These are phyloP conservation scores for Isoperla grammatica DNA, from an alignment of 2,888 invertebrate species.

Conservation along the genomic window DNA sequence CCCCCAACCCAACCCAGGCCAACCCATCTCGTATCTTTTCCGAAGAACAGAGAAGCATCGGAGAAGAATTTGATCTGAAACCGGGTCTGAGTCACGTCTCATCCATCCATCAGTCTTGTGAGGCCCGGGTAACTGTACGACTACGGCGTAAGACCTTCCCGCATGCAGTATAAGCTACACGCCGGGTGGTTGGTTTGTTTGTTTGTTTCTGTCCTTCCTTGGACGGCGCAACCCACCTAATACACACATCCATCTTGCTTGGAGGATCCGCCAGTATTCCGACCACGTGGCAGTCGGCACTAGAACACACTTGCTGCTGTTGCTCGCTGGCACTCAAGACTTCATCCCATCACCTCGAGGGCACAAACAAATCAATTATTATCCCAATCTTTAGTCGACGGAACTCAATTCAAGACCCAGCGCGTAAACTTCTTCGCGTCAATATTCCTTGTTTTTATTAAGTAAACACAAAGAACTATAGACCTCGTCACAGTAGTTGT, in stretches of 20 bases:
- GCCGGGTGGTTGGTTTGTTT: slow-evolving; percentile 1
- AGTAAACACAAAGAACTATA: no score
- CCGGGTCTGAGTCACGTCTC: slow-evolving; percentile 17
- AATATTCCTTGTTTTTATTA: no score
- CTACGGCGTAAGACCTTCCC: not conserved
- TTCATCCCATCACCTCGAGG: no score
- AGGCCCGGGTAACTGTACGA: not conserved
- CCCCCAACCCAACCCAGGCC: not conserved
- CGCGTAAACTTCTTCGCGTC: no score
- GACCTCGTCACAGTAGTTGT: no score
- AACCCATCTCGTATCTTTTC: no score
- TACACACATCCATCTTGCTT: slow-evolving; percentile 10
- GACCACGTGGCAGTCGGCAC: not conserved
- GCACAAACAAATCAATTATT: no score
- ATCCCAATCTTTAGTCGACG: no score
- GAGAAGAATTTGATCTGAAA: slow-evolving; percentile 14
- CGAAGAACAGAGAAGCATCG: slow-evolving; percentile 5
- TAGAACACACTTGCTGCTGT: no score
- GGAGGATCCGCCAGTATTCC: not conserved
- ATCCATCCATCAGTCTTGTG: slow-evolving; percentile 21
- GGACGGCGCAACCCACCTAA: not conserved
- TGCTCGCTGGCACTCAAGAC: no score
- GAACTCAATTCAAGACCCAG: no score
- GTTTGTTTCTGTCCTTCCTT: not conserved
- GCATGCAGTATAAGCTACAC: not conserved